Conservation (phyloP, 2,888 invertebrate genomes). For the Dichetophora obliterata region DNA sequence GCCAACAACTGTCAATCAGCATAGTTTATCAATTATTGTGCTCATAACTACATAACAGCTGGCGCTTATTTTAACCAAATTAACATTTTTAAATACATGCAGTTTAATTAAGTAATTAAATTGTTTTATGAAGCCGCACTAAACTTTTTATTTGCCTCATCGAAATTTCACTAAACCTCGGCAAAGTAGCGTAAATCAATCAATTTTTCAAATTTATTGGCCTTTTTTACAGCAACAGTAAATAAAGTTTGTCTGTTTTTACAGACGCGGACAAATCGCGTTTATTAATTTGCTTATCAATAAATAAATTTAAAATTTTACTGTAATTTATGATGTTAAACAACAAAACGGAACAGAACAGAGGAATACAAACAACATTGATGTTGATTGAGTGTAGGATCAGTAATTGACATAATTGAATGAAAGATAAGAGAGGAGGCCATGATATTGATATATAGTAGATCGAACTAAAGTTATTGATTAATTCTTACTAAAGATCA, state of each 20-base stretch:
- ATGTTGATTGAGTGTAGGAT: not conserved
- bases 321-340: not conserved
- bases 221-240: too few relatives aligned
- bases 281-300: conserved; percentile 17
- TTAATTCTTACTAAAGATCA: too few relatives aligned
- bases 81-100: not conserved
- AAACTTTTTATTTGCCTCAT: not conserved
- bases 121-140: not conserved
- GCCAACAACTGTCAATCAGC: not conserved
- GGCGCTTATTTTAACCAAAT: not conserved
- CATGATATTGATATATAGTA: too few relatives aligned
- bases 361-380: not conserved
- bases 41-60: not conserved
- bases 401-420: conserved; percentile 6
- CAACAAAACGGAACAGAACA: not conserved
- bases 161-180: too few relatives aligned
- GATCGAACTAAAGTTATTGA: too few relatives aligned
- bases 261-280: not conserved
- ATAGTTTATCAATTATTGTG: not conserved
- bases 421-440: not conserved
- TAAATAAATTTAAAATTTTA: conserved; percentile 1
- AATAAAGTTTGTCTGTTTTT: too few relatives aligned
- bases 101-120: not conserved
- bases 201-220: too few relatives aligned
- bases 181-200: too few relatives aligned